Conservation (phyloP, 2,888 invertebrate species). For the Mesochorus sp. region DNA sequence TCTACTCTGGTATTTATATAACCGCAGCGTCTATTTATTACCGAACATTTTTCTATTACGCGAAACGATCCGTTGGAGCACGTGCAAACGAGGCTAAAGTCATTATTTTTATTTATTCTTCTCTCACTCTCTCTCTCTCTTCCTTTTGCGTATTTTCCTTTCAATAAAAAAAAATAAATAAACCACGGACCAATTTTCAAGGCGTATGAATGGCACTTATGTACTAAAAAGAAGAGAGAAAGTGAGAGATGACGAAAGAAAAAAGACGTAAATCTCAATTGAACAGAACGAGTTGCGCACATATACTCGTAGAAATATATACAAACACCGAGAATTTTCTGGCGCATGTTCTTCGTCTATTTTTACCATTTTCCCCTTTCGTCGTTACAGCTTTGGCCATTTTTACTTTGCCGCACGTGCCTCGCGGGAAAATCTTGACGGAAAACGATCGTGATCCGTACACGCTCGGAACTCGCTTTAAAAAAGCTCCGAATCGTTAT, state of each 20-base stretch:
- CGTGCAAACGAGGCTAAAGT: not conserved
- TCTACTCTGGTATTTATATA: not conserved
- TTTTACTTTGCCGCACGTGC: no score
- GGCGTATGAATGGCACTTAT: not conserved
- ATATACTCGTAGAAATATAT: not conserved
- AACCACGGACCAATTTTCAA: not conserved
- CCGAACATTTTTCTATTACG: not conserved
- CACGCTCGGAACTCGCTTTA: no score
- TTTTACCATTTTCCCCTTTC: conserved; percentile 37
- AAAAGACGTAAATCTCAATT: conserved; percentile 44
- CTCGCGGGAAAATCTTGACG: conserved; percentile 13
- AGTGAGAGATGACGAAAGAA: conserved; percentile 19
- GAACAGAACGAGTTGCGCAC: no score
- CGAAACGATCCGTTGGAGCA: not conserved
- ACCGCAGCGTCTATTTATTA: not conserved
- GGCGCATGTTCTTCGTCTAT: conserved; percentile 34
- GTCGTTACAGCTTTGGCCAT: not conserved
- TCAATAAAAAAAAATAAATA: no score
- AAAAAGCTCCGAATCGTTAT: no score
- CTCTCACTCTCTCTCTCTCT: not conserved
- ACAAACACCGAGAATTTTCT: not conserved
- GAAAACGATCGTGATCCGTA: no score
- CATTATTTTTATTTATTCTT: not conserved
- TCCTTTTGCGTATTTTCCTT: no score
- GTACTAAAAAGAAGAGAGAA: not conserved